Conservation (phyloP, 2,113 vertebrate species). For the Setophaga kirtlandii region DNA sequence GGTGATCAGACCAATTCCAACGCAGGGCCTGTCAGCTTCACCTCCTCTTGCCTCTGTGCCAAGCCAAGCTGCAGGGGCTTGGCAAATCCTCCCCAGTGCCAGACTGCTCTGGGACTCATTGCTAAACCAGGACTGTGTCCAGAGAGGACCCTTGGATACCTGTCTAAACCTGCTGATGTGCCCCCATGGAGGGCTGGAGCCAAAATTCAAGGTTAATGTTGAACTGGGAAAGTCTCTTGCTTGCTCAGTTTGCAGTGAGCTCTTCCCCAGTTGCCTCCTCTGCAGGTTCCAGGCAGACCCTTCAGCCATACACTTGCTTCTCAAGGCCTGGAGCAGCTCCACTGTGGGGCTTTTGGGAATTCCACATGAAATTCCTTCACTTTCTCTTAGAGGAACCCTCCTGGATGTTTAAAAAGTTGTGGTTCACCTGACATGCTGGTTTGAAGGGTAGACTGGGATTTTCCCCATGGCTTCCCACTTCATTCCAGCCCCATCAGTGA, state of each 20-base stretch:
- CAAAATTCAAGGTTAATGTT: neutral
- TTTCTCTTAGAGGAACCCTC: neutral
- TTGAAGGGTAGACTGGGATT: neutral
- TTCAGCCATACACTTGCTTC: neutral
- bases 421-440: neutral
- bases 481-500: neutral
- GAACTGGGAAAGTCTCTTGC: neutral
- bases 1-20: neutral
- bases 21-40: neutral
- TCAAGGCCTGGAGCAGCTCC: neutral
- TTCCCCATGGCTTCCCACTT: neutral
- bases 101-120: neutral
- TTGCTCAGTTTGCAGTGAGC: fast-evolving
- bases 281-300: neutral
- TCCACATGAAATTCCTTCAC: neutral
- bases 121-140: neutral
- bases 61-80: neutral
- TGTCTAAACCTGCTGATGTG: neutral
- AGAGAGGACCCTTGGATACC: neutral
- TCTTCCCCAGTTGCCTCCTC: neutral
- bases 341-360: neutral
- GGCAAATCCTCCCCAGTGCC: neutral
- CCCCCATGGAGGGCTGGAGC: neutral
- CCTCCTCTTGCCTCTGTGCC: neutral
- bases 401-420: neutral